These are phyloP conservation scores for Vireo griseus DNA, from an alignment of 2,797 vertebrate species.

Conservation along the genomic window DNA sequence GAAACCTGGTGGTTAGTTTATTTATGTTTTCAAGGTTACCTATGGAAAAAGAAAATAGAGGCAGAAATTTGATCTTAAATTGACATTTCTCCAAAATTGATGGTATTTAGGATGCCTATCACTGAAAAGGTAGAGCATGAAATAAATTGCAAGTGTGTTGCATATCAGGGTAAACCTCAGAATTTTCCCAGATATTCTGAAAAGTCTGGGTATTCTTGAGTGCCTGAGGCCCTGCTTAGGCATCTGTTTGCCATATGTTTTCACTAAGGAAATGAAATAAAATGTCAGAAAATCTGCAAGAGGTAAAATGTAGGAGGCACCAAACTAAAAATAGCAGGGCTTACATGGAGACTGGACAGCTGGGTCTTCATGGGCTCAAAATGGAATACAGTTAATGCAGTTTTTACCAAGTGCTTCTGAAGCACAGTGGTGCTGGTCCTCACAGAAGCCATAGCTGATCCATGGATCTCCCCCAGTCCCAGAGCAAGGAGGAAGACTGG, in stretches of 20 bases:
- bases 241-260: conserved; percentile 60
- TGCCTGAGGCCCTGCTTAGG: conserved; percentile 12
- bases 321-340: not conserved
- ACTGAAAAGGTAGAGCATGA: not conserved
- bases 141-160: not conserved
- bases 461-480: not conserved
- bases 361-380: not conserved
- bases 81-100: not conserved
- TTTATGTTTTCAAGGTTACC: not conserved
- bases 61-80: not conserved
- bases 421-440: not conserved
- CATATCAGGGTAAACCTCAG: not conserved
- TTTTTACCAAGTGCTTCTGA: not conserved
- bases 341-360: not conserved
- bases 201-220: not conserved
- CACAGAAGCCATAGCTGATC: not conserved
- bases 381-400: not conserved
- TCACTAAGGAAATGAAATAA: conserved; percentile 30
- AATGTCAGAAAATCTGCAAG: conserved; percentile 48
- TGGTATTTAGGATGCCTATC: not conserved
- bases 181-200: conserved; percentile 31
- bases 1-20: not conserved
- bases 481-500: not conserved
- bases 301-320: conserved; percentile 40
- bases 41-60: not conserved